Evolutionary conservation across 2,113 vertebrate genomes (phyloP).

Genomic region (Halichoerus grypus): DNA sequence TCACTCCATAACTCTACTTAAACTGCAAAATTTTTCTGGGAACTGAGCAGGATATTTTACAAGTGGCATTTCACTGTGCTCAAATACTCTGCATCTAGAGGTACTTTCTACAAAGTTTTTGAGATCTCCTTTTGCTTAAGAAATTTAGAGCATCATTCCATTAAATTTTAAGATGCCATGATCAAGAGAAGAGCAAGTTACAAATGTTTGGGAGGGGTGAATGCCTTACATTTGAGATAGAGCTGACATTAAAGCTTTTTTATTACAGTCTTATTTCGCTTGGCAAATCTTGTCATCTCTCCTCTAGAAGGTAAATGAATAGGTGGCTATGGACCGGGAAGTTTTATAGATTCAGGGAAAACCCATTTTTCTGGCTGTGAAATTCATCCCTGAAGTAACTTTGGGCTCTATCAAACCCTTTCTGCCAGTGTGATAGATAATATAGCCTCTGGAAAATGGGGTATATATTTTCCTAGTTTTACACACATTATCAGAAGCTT

Average conservation of each 20-base stretch:
- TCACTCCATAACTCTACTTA: neutral
- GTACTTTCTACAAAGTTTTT: neutral
- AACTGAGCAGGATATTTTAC: neutral
- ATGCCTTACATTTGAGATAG: neutral
- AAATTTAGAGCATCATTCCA: neutral
- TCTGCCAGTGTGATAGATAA: neutral
- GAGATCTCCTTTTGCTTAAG: neutral
- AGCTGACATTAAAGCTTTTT: neutral
- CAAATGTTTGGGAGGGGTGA: neutral
- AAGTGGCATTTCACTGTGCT: neutral
- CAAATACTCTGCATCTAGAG: neutral
- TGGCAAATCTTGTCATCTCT: constrained; percentile 6
- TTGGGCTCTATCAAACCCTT: neutral
- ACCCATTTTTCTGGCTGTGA: constrained; percentile 57
- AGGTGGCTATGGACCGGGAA: neutral
- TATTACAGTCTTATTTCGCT: constrained; percentile 37
- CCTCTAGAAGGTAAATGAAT: constrained; percentile 20
- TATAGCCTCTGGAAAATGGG: neutral
- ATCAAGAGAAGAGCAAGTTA: neutral
- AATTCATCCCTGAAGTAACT: constrained; percentile 40
- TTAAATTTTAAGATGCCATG: neutral
- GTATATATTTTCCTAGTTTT: neutral
- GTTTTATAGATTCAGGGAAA: constrained; percentile 58
- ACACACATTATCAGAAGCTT: neutral
- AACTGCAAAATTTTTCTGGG: neutral